phyloP scores from a whole-genome alignment of 2,113 vertebrate genomes.

The Anolis sagrei region DNA sequence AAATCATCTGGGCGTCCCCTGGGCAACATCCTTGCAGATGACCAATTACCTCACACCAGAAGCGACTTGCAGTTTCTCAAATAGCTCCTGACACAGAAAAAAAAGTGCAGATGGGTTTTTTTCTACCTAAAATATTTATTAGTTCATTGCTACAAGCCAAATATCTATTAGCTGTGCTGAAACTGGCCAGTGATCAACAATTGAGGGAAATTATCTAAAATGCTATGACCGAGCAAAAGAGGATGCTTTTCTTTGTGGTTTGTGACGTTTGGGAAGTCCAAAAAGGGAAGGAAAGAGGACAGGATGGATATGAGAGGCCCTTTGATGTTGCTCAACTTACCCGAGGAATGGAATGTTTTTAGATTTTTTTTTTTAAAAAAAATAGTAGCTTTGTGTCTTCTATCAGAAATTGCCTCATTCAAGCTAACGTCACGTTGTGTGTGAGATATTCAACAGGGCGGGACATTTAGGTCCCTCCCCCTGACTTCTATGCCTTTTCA shows the following conservation, averaged over 20 bases:
- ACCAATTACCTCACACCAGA: too few relatives aligned
- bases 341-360: not conserved
- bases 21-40: too few relatives aligned
- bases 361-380: not conserved
- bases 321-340: not conserved
- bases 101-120: too few relatives aligned
- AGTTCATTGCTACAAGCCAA: not conserved
- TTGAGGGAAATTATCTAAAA: not conserved
- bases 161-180: not conserved
- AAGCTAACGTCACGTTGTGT: too few relatives aligned
- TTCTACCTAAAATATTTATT: not conserved
- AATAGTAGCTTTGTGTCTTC: not conserved
- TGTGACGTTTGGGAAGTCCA: constrained; percentile 10
- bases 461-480: too few relatives aligned
- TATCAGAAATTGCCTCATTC: too few relatives aligned
- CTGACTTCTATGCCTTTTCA: too few relatives aligned
- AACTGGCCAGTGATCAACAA: not conserved
- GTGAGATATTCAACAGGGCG: too few relatives aligned
- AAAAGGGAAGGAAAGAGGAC: not conserved
- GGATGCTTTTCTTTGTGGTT: not conserved
- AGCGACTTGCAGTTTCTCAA: too few relatives aligned
- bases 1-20: too few relatives aligned
- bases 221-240: not conserved
- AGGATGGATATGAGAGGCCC: not conserved
- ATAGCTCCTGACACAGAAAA: too few relatives aligned